A percentile compares a stretch with the other conserved stretches of the same genome.
phyloP scores from a whole-genome alignment of 2,888 invertebrate species.

The Andrena praecox region DNA sequence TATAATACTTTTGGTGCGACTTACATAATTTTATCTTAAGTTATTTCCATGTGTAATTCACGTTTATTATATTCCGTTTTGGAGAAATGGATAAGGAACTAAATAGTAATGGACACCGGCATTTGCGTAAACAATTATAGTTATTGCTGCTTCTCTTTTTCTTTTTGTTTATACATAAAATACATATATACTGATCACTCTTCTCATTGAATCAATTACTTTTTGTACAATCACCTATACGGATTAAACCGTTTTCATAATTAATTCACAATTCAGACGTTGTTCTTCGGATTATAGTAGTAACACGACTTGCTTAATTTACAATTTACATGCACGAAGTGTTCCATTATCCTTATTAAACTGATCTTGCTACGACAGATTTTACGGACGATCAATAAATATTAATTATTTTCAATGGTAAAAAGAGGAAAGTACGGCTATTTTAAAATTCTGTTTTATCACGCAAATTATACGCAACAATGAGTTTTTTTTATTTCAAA shows the following conservation, averaged over 20 bases:
- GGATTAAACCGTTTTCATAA: conserved; percentile 3
- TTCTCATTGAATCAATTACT: conserved; percentile 13
- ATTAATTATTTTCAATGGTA: background rate
- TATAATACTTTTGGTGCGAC: conserved; percentile 17
- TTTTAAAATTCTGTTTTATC: conserved; percentile 1
- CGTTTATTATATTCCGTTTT: background rate
- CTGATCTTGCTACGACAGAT: background rate
- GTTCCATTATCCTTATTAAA: conserved; percentile 3
- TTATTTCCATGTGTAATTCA: conserved; percentile 2
- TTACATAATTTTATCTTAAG: background rate
- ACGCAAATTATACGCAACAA: background rate
- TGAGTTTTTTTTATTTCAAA: background rate
- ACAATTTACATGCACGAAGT: background rate
- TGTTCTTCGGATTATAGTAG: conserved; percentile 5
- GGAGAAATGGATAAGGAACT: background rate
- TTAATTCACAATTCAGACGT: conserved; percentile 11
- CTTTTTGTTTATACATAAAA: conserved; percentile 11
- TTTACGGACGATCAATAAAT: background rate
- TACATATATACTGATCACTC: background rate
- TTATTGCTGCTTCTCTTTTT: conserved; percentile 28
- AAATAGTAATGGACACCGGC: background rate
- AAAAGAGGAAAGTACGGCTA: background rate
- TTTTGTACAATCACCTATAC: conserved; percentile 26
- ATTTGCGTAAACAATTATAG: conserved; percentile 1
- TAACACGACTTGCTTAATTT: conserved; percentile 8